Base-by-base conservation (phyloP, 2,888 invertebrate species). In the Lucinisca nassula region DNA sequence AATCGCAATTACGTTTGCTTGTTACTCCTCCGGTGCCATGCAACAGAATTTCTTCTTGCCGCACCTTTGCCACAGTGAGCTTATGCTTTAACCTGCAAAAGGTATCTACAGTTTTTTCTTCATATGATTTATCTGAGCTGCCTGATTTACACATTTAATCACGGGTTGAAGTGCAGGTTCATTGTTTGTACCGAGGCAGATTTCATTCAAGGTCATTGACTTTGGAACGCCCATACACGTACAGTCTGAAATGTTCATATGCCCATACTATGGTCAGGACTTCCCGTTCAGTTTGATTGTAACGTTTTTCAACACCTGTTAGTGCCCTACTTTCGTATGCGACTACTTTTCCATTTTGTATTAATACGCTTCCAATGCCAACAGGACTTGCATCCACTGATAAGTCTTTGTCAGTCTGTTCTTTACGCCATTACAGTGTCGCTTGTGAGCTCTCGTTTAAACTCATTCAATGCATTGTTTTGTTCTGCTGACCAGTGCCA, bases 211-310 rank as follows among this genome's bases (percentile, higher is more conserved):
- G 0, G 86, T 86, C 77, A 91, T 75, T 1, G 88, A 77, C 70
- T 81, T 89, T 12, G 89, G 90, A 30, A 85, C 79, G 55, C 58
- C 90, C 93, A 30, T 85, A 67, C 6, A 94, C 75, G 58, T 92
- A 93, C 58, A 90, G 75, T 38, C 91, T 79, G 75, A 92, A 93
- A 70, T 92, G 90, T 82, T 93, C 92, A 75, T 85, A 90, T 21
- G 90, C 91, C 93, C 91, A 92, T 27, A 90, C 87, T 12, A 93
- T 75, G 1, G 87, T 90, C 27, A 92, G 74, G 0, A 88, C 81
- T 74, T 94, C 91, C 14, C 88, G 79, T 77, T 92, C 92, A 38
- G 89, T 88, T 75, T 90, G 90, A 35, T 89, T 82, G 81, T 93
- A 93, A 1, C 90, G 74, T 21, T 72, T 80, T 81, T 87, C 90